Conservation (phyloP, 1,140 invertebrate species). For the Phymorhynchus buccinoides region DNA sequence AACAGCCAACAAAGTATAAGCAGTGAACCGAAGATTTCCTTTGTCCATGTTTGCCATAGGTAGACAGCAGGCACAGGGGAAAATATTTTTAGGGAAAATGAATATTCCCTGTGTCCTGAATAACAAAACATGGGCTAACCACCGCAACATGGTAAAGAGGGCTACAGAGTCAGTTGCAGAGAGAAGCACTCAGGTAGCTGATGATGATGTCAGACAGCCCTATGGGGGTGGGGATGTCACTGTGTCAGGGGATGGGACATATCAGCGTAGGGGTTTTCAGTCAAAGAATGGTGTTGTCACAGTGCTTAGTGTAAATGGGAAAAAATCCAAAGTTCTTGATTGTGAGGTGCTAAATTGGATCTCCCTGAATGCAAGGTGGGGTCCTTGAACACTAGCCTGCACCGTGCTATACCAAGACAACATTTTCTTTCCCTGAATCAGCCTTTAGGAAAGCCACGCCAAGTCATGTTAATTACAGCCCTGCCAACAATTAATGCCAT, state of each 20-base stretch:
- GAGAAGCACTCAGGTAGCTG: neutral
- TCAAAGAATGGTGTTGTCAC: slow-evolving; percentile 37
- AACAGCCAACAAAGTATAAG: neutral
- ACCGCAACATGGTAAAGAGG: slow-evolving; percentile 4
- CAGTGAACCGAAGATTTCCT: neutral
- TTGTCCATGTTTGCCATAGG: neutral
- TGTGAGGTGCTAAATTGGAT: neutral
- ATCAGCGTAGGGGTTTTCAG: slow-evolving; percentile 34
- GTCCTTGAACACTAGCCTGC: no score
- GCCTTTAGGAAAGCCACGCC: no score
- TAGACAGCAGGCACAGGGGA: neutral
- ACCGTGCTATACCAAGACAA: no score
- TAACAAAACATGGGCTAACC: neutral
- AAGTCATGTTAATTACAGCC: no score
- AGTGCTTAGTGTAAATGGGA: slow-evolving; percentile 2
- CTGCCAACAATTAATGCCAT: no score
- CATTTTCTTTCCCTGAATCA: no score
- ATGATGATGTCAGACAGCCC: neutral
- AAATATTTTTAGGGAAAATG: neutral
- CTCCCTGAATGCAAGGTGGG: no score
- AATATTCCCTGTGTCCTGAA: neutral
- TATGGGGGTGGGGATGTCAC: slow-evolving; percentile 11
- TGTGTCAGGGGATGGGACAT: slow-evolving; percentile 35
- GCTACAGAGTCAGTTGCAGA: slow-evolving; percentile 24
- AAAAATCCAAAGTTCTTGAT: slow-evolving; percentile 30